Base-by-base conservation (phyloP, 2,797 vertebrate species). In the Premnoplex brunnescens region DNA sequence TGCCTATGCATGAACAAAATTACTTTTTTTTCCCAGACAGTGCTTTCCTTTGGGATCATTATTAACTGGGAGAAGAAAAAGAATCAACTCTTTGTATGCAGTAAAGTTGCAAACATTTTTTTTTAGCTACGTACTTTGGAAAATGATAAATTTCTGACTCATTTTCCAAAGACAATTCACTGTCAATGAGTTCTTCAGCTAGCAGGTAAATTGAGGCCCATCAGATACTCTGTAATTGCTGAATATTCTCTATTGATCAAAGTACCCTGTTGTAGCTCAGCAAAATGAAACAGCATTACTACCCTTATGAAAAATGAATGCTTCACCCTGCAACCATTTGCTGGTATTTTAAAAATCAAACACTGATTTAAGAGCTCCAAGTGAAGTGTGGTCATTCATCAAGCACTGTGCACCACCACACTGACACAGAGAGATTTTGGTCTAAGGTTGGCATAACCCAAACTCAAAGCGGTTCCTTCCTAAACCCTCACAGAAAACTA, bases 111-210 rank as follows among this genome's bases (percentile, higher is more conserved):
- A 84, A 95, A 76, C 1, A 3, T 17, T 82, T 36, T 39, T 39
- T 86, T 72, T 87, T 44, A 84, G 89, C 41, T 46, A 28, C 1
- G 4, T 49, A 34, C 20, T 71, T 68, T 17, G 14, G 36, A 89
- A 93, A 85, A 82, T 3, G 87, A 67, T 30, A 79, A 2, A 23
- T 80, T 96, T 62, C 44, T 77, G 92, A 71, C 23, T 76, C 10
- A 19, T 63, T 87, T 92, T 89, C 44, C 55, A 73, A 69, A 85
- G 43, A 30, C 26, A 43, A 63, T 63, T 63, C 81, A 30, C 44
- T 88, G 55, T 9, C 74, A 76, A 3, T 28, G 36, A 49, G 19
- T 63, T 76, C 71, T 74, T 52, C 63, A 72, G 63, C 36, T 48
- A 21, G 34, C 16, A 55, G 58, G 73, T 66, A 88, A 75, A 95